Evolutionary conservation across 2,888 invertebrate species (phyloP), one percentile per base, ranked within the genome.

Genomic region (Calameuta pallipes): DNA sequence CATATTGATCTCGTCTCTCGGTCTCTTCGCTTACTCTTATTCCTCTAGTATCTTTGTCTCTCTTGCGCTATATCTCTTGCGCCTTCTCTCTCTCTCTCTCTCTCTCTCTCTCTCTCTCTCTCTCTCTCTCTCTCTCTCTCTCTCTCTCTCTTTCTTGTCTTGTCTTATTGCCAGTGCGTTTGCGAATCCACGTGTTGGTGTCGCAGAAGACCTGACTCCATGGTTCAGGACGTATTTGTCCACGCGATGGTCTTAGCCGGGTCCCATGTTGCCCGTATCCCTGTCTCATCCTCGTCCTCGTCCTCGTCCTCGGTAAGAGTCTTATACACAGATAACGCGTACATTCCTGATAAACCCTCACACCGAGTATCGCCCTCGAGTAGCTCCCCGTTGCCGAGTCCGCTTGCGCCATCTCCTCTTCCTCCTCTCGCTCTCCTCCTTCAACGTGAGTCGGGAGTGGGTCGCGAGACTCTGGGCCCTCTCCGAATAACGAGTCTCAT

Each of bases 401-500:
- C 71, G 71, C 34, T 31, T 31, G 71, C 71, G 71, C 71, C 34
- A 56, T 71, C 71, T 31, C 33, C 71, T 71, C 71, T 31, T 71
- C 12, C 71, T 23, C 31, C 31, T 34, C 71, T 34, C 71, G 34
- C 71, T 33, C 69, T 35, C 71, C 71, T 71, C 9, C 31, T 34
- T 33, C 71, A 34, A 34, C 71, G 71, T 36, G 13, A 34, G 77
- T 79, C 80, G 80, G 73, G 76, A 82, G 79, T 79, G 82, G 81
- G 83, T 84, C 85, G 86, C 85, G 86, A 85, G 86, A 85, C 85
- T 86, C 87, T 83, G 83, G 85, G 85, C 85, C 83, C 87, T 88
- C 87, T 83, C 85, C 85, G 88, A 90, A 91, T 91, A 91, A 91
- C 90, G 91, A 91, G 91, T 88, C 91, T 91, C 91, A 91, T 91